Percentiles rank a stretch among this genome's conserved stretches.
These are phyloP conservation scores for Burhinus oedicnemus DNA, from an alignment of 2,113 vertebrate species.

Conservation along the genomic window DNA sequence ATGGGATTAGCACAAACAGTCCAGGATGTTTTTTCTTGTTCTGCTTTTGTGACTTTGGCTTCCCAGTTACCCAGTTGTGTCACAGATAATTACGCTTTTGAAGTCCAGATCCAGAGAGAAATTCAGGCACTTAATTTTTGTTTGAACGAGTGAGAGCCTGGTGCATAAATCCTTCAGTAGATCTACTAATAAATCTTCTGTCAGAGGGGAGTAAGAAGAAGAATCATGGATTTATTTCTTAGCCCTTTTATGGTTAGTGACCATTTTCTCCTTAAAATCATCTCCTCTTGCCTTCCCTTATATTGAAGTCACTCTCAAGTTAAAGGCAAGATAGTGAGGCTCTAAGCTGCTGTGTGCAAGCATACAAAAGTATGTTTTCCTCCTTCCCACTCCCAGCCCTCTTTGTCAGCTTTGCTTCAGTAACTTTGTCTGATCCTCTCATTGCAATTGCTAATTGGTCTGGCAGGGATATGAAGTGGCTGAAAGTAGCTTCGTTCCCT, in stretches of 20 bases:
- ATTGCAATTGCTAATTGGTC: slow-evolving; percentile 48
- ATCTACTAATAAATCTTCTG: neutral
- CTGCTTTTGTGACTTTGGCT: neutral
- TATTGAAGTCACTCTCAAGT: neutral
- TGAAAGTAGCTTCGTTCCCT: slow-evolving; percentile 34
- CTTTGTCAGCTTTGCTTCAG: neutral
- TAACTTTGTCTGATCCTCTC: slow-evolving; percentile 4
- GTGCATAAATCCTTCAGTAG: neutral
- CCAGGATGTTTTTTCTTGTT: neutral
- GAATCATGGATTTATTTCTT: neutral
- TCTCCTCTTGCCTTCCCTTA: neutral
- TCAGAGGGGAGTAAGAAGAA: neutral
- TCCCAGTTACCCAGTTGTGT: neutral
- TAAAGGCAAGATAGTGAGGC: neutral
- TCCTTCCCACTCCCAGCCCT: neutral
- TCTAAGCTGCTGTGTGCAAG: neutral
- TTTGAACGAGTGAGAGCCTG: neutral
- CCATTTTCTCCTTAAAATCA: neutral
- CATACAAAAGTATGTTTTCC: neutral
- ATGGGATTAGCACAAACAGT: neutral
- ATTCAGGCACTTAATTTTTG: neutral
- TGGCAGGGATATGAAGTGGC: neutral
- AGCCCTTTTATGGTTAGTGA: neutral
- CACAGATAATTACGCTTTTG: neutral
- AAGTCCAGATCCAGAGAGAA: neutral